Conservation (phyloP, 2,113 vertebrate species). For the Loxodonta africana region DNA sequence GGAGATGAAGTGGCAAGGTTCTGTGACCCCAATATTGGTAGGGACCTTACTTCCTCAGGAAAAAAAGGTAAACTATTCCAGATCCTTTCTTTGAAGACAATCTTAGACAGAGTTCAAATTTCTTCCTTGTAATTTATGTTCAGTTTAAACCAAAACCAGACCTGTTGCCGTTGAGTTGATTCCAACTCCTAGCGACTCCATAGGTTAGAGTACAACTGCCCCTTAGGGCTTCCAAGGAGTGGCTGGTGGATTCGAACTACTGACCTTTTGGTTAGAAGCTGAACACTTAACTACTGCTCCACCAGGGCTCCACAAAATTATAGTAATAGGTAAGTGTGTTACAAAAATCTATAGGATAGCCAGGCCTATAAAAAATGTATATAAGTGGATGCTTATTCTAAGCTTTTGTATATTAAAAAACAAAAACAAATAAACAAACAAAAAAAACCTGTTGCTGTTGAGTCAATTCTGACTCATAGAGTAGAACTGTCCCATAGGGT, state of each 20-base stretch:
- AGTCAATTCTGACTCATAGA: too few relatives aligned
- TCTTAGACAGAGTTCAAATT: conserved; percentile 32
- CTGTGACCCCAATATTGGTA: background rate
- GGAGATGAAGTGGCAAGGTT: background rate
- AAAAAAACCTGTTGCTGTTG: too few relatives aligned
- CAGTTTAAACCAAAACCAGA: background rate
- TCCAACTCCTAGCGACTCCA: too few relatives aligned
- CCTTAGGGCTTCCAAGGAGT: too few relatives aligned
- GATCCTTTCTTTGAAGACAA: conserved; percentile 32
- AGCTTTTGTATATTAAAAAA: background rate
- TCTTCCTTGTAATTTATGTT: conserved; percentile 14
- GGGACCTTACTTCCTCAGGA: background rate
- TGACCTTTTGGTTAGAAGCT: too few relatives aligned
- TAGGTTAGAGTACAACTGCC: too few relatives aligned
- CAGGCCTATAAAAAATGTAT: background rate
- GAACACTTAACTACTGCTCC: too few relatives aligned
- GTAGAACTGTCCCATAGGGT: too few relatives aligned
- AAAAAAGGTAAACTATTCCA: background rate
- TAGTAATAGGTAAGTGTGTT: background rate
- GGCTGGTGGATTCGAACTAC: too few relatives aligned
- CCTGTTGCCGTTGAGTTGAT: too few relatives aligned
- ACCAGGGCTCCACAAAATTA: too few relatives aligned
- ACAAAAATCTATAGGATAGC: conserved; percentile 10
- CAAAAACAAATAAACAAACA: too few relatives aligned
- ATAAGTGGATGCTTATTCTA: background rate